Conservation (phyloP, 1,140 invertebrate genomes). For the Danaus plexippus region DNA sequence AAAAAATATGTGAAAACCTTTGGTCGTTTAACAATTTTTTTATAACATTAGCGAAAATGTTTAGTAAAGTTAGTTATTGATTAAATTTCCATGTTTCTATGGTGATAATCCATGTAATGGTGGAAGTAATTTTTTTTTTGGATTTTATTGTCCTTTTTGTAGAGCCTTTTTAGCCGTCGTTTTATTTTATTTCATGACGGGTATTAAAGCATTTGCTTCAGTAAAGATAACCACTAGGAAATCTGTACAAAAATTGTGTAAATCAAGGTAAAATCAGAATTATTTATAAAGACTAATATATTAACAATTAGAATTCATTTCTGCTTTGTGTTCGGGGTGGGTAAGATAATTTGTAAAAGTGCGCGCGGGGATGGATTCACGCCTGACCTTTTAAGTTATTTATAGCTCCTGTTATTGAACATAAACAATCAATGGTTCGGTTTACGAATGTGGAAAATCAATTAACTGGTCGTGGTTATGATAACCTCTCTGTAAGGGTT, state of each 20-base stretch:
- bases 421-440: constrained; percentile 52
- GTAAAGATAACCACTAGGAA: constrained; percentile 60
- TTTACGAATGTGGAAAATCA: constrained; percentile 41
- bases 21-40: constrained; percentile 15
- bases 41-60: constrained; percentile 26
- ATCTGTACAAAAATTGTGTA: constrained; percentile 16
- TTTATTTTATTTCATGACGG: constrained; percentile 56
- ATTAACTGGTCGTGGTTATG: constrained; percentile 18
- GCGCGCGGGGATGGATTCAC: constrained; percentile 50
- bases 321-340: background rate
- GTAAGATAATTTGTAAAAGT: constrained; percentile 33
- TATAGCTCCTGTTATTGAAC: constrained; percentile 52
- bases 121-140: constrained; percentile 14
- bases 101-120: constrained; percentile 30
- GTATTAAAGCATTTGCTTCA: constrained; percentile 60
- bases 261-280: constrained; percentile 31
- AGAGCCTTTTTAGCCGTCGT: constrained; percentile 1
- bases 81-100: constrained; percentile 59
- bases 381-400: constrained; percentile 64
- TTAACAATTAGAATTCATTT: background rate
- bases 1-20: constrained; percentile 28
- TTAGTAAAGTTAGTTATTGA: constrained; percentile 52
- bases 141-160: background rate
- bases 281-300: constrained; percentile 6
- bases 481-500: constrained; percentile 13